These are phyloP conservation scores for Orthosia cruda DNA, from an alignment of 2,888 invertebrate species.

Conservation along the genomic window DNA sequence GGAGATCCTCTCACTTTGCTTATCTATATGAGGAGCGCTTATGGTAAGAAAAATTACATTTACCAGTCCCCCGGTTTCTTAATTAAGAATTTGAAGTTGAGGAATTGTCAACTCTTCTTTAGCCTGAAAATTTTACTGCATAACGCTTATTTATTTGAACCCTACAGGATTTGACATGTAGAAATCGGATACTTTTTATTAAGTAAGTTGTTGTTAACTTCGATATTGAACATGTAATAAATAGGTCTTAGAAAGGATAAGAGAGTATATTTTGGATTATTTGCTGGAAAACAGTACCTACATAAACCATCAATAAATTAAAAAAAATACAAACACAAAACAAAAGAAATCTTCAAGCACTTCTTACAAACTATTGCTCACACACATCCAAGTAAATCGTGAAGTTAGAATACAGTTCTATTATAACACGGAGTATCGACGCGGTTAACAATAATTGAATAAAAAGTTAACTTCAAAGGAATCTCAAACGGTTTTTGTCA, in stretches of 20 bases:
- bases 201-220: not conserved
- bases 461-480: constrained; percentile 25
- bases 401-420: not conserved
- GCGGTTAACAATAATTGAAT: constrained; percentile 8
- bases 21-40: constrained; percentile 98
- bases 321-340: not conserved
- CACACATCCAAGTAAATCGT: not conserved
- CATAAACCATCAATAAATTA: not conserved
- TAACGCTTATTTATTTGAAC: too few relatives aligned
- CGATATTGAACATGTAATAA: not conserved
- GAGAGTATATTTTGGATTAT: too few relatives aligned
- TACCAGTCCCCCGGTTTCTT: too few relatives aligned
- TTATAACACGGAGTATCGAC: not conserved
- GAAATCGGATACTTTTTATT: too few relatives aligned
- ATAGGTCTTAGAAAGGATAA: too few relatives aligned
- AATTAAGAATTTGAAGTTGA: too few relatives aligned
- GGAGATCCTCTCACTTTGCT: constrained; percentile 98
- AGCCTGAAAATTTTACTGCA: too few relatives aligned
- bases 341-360: not conserved
- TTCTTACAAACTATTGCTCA: not conserved
- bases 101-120: too few relatives aligned
- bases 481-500: constrained; percentile 53
- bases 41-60: constrained; percentile 95
- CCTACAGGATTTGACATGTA: too few relatives aligned
- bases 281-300: not conserved